These are phyloP conservation scores for Gryllus bimaculatus DNA, from an alignment of 1,140 invertebrate species.

Conservation along the genomic window DNA sequence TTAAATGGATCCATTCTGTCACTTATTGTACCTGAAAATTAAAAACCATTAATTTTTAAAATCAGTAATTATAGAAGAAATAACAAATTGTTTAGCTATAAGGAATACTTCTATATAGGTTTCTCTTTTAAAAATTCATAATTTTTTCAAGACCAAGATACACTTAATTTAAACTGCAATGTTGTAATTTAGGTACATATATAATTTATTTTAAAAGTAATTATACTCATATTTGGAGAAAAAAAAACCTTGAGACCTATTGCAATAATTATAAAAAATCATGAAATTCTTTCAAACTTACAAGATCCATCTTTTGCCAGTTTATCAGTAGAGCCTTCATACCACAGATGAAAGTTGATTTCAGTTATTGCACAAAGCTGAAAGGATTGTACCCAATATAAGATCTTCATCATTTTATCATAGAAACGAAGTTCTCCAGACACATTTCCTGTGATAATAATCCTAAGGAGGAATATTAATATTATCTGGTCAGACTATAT, in stretches of 20 bases:
- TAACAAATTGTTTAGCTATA: too few relatives aligned
- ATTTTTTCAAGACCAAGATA: too few relatives aligned
- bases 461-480: neutral
- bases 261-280: neutral
- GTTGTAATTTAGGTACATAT: too few relatives aligned
- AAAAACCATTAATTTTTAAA: too few relatives aligned
- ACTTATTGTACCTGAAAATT: neutral
- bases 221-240: neutral
- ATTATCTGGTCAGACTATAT: too few relatives aligned
- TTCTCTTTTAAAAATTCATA: too few relatives aligned
- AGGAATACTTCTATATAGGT: too few relatives aligned
- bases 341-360: conserved; percentile 39
- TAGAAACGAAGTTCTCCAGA: conserved; percentile 44
- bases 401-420: conserved; percentile 40
- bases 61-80: too few relatives aligned
- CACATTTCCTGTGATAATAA: conserved; percentile 38
- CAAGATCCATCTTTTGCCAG: conserved; percentile 24
- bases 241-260: neutral
- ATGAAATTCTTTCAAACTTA: neutral
- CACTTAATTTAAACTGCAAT: too few relatives aligned
- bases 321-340: neutral
- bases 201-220: neutral
- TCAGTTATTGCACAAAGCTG: conserved; percentile 36
- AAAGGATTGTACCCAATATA: conserved; percentile 43
- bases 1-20: neutral